Percentiles rank a stretch among this genome's conserved stretches.
phyloP scores from a whole-genome alignment of 1,140 invertebrate genomes.

The Nebria ingens region DNA sequence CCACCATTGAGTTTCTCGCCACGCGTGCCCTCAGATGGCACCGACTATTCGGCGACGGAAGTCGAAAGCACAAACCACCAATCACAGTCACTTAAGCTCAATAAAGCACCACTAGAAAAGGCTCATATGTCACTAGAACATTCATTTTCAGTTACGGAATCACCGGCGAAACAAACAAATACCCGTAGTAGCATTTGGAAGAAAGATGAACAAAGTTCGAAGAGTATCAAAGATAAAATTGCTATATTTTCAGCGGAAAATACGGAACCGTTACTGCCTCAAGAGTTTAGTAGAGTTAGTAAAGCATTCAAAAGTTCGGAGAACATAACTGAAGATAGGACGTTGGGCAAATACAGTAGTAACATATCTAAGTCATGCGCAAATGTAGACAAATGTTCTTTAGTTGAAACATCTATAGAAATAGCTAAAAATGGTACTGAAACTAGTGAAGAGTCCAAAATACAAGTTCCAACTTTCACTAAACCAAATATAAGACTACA shows the following conservation, averaged over 20 bases:
- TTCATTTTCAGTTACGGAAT: constrained; percentile 3
- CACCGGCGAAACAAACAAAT: constrained; percentile 13
- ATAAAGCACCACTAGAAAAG: neutral
- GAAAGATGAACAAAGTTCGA: constrained; percentile 64
- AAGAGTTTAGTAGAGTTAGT: no score
- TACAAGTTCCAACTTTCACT: constrained; percentile 19
- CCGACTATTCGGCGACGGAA: constrained; percentile 71
- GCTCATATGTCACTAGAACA: neutral
- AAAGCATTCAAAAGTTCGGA: constrained; percentile 43
- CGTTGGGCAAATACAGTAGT: neutral
- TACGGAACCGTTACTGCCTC: constrained; percentile 14
- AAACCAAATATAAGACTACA: constrained; percentile 21
- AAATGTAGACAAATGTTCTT: neutral
- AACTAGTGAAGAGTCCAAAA: constrained; percentile 24
- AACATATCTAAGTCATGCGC: neutral
- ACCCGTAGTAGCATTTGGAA: constrained; percentile 33
- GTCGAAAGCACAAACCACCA: constrained; percentile 42
- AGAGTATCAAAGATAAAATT: constrained; percentile 75
- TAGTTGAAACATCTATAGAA: neutral
- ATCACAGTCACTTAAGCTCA: neutral
- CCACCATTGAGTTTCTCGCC: constrained; percentile 39
- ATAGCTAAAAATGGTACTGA: neutral
- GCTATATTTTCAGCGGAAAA: constrained; percentile 62
- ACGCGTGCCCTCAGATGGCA: constrained; percentile 74
- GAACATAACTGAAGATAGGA: constrained; percentile 35